Base-by-base conservation (phyloP, 2,113 vertebrate species). In the Sylvia atricapilla region DNA sequence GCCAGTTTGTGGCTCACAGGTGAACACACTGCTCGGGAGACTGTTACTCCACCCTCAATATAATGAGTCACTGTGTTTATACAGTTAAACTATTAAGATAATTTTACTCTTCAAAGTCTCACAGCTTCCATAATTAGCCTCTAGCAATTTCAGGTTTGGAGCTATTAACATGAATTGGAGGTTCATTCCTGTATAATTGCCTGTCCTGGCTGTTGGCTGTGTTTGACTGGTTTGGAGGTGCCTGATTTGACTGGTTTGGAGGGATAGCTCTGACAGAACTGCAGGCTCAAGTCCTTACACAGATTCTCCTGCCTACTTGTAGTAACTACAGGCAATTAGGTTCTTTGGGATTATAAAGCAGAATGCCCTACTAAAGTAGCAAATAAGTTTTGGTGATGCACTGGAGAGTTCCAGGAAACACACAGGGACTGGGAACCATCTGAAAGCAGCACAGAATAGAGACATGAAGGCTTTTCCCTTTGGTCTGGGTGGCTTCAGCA, bases 71-170 rank as follows among this genome's bases (percentile, higher is more conserved):
- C 18, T 27, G 49, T 67, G 43, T 63, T 93, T 74, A 59, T 50
- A 25, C 10, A 56, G 17, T 81, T 78, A 75, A 95, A 64, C 60
- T 77, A 39, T 80, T 84, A 75, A 31, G 80, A 84, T 87, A 77
- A 74, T 89, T 87, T 67, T 87, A 56, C 11, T 55, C n/a, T 17
- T 90, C 28, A 25, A 22, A 46, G 35, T 55, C 50, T 76, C 73
- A 55, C 43, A 59, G 52, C 35, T 81, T 81, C 69, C 58, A 24
- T 74, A 67, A 67, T 69, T 86, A 78, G 53, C 47, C 60, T 56
- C 39, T 1, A 8, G 73, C 56, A 55, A 11, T 43, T 59, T 77
- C 62, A 44, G 75, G 56, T 81, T 92, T 84, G n/a, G 64, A 75
- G 35, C 33, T 84, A 50, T 81, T 78, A 47, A 39, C 15, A 2